phyloP scores from a whole-genome alignment of 2,888 invertebrate species.

The Cerceris ruficornis region DNA sequence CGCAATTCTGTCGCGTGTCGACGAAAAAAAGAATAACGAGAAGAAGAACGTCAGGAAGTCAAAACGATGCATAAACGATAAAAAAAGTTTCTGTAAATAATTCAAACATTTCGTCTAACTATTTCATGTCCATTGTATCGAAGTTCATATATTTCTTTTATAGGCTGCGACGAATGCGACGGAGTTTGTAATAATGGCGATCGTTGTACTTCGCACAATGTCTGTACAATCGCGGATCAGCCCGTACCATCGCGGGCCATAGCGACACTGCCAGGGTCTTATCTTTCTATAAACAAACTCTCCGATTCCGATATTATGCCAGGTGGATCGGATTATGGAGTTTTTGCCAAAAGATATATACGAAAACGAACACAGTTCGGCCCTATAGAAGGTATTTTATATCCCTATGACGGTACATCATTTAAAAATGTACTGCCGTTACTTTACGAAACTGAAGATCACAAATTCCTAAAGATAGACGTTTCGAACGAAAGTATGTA shows the following conservation, averaged over 20 bases:
- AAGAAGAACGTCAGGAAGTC: slow-evolving; percentile 70
- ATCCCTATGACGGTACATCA: slow-evolving; percentile 74
- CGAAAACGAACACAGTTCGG: slow-evolving; percentile 90
- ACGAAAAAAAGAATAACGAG: slow-evolving; percentile 52
- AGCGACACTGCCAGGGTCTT: slow-evolving; percentile 89
- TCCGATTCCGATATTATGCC: slow-evolving; percentile 58
- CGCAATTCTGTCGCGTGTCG: slow-evolving; percentile 28
- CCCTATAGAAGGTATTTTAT: slow-evolving; percentile 88
- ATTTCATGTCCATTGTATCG: background rate
- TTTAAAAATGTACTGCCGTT: slow-evolving; percentile 79
- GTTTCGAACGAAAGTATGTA: slow-evolving; percentile 86
- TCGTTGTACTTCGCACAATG: slow-evolving; percentile 77
- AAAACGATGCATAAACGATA: slow-evolving; percentile 73
- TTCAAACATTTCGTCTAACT: background rate
- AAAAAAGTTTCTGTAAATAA: slow-evolving; percentile 73
- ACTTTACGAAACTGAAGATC: slow-evolving; percentile 83
- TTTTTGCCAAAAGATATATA: slow-evolving; percentile 88
- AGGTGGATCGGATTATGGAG: slow-evolving; percentile 82
- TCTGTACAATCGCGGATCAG: slow-evolving; percentile 85
- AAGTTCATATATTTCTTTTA: background rate
- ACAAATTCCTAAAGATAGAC: slow-evolving; percentile 83
- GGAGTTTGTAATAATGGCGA: slow-evolving; percentile 74
- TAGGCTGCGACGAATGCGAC: slow-evolving; percentile 82
- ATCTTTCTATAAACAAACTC: slow-evolving; percentile 84
- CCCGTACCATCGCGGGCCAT: slow-evolving; percentile 89